These are phyloP conservation scores for Alsophila aescularia DNA, from an alignment of 2,888 invertebrate species.

Conservation along the genomic window DNA sequence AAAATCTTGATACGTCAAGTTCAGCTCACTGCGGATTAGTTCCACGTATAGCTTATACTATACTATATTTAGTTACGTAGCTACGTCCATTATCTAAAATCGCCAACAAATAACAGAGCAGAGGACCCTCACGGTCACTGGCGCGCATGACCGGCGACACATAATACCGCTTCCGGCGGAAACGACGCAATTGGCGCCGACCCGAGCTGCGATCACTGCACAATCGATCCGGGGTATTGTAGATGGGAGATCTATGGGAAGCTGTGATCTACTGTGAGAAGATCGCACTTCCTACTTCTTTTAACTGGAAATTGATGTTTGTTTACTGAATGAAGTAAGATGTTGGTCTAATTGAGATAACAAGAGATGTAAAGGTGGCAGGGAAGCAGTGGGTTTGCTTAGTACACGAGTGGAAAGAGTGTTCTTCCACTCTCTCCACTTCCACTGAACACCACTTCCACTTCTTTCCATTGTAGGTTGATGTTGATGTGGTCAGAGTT, in stretches of 20 bases:
- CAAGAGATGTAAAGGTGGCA: too few species aligned
- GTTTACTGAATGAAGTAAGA: too few species aligned
- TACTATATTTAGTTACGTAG: too few species aligned
- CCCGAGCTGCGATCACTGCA: slow-evolving; percentile 14
- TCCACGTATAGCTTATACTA: background rate
- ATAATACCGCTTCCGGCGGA: slow-evolving; percentile 77
- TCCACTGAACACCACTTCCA: too few species aligned
- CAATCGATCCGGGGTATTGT: slow-evolving; percentile 15
- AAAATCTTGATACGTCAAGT: background rate
- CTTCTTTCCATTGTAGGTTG: too few species aligned
- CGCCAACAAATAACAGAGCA: slow-evolving; percentile 1
- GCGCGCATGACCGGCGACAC: slow-evolving; percentile 70
- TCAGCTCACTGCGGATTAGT: too few species aligned
- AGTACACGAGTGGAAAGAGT: too few species aligned
- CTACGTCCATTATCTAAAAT: slow-evolving; percentile 13
- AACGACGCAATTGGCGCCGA: slow-evolving; percentile 44
- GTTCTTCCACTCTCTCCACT: too few species aligned
- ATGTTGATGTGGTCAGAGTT: too few species aligned
- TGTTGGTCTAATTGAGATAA: too few species aligned
- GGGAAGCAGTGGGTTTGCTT: too few species aligned
- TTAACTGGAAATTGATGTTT: too few species aligned
- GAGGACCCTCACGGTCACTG: slow-evolving; percentile 57
- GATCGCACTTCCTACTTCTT: background rate
- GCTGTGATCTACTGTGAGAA: background rate
- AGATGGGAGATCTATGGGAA: background rate